These are phyloP conservation scores for Halcyon badia DNA, from an alignment of 2,797 vertebrate genomes.

Conservation along the genomic window DNA sequence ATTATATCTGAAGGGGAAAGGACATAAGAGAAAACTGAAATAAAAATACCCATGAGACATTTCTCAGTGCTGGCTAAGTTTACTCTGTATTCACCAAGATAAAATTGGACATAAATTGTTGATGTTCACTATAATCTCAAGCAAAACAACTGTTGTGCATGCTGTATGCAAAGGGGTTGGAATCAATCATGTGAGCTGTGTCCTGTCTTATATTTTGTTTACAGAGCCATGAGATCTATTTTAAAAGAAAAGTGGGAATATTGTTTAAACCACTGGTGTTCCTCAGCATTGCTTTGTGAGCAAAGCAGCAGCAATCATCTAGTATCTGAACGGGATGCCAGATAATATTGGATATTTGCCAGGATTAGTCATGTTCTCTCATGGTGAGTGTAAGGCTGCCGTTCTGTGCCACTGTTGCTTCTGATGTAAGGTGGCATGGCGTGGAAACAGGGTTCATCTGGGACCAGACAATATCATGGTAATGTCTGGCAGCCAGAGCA, in stretches of 20 bases:
- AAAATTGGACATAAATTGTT: background rate
- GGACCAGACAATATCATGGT: rapidly evolving
- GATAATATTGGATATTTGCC: background rate
- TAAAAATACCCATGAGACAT: background rate
- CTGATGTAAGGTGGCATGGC: background rate
- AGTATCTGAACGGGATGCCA: background rate
- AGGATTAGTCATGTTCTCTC: background rate
- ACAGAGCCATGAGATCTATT: background rate
- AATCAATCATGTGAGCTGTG: background rate
- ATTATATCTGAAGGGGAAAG: background rate
- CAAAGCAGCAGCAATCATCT: background rate
- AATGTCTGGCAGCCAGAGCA: background rate
- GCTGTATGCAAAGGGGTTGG: background rate
- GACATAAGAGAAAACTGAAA: background rate
- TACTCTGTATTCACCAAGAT: background rate
- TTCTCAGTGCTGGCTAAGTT: background rate
- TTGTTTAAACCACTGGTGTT: background rate
- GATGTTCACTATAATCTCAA: background rate
- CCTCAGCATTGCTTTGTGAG: background rate
- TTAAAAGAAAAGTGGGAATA: background rate
- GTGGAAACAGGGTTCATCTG: background rate
- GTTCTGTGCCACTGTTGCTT: background rate
- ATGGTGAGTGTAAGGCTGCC: background rate
- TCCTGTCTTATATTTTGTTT: background rate
- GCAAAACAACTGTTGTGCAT: background rate